Evolutionary conservation across 2,888 invertebrate genomes (phyloP).

Genomic region (Eupithecia inturbata): DNA sequence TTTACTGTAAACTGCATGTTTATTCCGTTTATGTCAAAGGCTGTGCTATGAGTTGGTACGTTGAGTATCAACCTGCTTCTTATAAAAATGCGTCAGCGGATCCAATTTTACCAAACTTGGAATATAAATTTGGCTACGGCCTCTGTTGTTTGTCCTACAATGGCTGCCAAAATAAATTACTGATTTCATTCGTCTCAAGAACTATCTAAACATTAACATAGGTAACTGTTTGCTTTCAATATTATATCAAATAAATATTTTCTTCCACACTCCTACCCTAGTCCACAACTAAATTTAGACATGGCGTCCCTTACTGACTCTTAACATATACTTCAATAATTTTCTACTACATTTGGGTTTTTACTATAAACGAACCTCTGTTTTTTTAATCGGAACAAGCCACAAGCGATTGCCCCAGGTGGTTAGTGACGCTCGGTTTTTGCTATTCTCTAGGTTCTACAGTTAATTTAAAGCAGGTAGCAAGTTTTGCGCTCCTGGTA

Average conservation of each 20-base stretch:
- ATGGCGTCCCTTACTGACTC: too few relatives aligned
- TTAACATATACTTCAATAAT: too few relatives aligned
- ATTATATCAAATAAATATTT: slow-evolving; percentile 15
- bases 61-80: slow-evolving; percentile 9
- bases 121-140: slow-evolving; percentile 72
- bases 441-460: too few relatives aligned
- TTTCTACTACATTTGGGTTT: too few relatives aligned
- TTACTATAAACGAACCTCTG: too few relatives aligned
- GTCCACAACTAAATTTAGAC: too few relatives aligned
- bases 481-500: too few relatives aligned
- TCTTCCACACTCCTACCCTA: neutral
- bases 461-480: too few relatives aligned
- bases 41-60: neutral
- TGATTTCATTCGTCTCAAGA: slow-evolving; percentile 68
- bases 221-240: slow-evolving; percentile 44
- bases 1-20: too few relatives aligned
- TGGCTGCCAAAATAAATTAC: slow-evolving; percentile 77
- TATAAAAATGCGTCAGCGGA: slow-evolving; percentile 5
- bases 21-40: neutral
- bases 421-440: too few relatives aligned
- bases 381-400: too few relatives aligned
- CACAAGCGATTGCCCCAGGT: too few relatives aligned
- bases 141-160: slow-evolving; percentile 71
- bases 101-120: slow-evolving; percentile 67
- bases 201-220: slow-evolving; percentile 70